Evolutionary conservation across 2,888 invertebrate genomes (phyloP).

Genomic region (Teleiodes luculella): DNA sequence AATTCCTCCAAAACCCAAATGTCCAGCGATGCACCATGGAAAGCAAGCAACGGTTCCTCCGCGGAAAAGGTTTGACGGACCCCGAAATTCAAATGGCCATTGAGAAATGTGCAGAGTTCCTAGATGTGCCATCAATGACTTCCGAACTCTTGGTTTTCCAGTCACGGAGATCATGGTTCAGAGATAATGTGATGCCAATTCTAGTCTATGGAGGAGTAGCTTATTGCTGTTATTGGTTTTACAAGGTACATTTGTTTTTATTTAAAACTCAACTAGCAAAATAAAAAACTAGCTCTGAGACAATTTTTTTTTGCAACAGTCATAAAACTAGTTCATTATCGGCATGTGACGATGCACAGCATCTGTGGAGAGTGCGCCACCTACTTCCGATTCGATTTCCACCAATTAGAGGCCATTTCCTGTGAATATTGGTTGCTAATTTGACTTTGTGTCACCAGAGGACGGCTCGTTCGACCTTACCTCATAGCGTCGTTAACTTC

Average conservation of each 20-base stretch:
- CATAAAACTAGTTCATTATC: too few relatives aligned
- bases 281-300: too few relatives aligned
- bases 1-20: constrained; percentile 91
- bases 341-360: too few relatives aligned
- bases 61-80: constrained; percentile 86
- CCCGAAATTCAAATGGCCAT: constrained; percentile 86
- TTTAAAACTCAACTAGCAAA: too few relatives aligned
- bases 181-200: constrained; percentile 84
- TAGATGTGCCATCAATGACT: constrained; percentile 59
- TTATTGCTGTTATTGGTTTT: constrained; percentile 89
- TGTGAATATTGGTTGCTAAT: too few relatives aligned
- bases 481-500: too few relatives aligned
- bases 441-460: too few relatives aligned
- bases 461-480: too few relatives aligned
- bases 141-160: constrained; percentile 66
- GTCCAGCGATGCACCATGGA: constrained; percentile 86
- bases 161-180: constrained; percentile 67
- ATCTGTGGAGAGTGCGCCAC: too few relatives aligned
- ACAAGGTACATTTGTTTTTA: constrained; percentile 79
- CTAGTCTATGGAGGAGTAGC: constrained; percentile 87
- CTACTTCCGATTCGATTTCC: too few relatives aligned
- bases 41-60: constrained; percentile 88
- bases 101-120: constrained; percentile 78
- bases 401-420: too few relatives aligned
- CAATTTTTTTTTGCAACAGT: too few relatives aligned